phyloP scores from a whole-genome alignment of 2,113 vertebrate genomes.

The Tauraco erythrolophus region DNA sequence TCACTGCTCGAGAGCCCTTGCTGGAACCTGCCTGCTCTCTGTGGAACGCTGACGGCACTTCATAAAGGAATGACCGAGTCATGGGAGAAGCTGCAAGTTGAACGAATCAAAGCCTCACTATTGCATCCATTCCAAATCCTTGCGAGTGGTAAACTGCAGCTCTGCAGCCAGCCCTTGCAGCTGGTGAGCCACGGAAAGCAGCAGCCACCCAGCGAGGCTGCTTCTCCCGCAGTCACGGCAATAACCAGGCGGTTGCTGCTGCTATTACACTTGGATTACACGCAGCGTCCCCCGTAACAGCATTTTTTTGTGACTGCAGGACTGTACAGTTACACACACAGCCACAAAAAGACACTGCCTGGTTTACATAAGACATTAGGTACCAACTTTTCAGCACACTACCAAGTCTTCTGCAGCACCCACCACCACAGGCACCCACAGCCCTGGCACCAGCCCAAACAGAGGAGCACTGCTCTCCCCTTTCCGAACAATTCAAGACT shows the following conservation, averaged over 20 bases:
- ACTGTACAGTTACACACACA: neutral
- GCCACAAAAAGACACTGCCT: neutral
- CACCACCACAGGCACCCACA: neutral
- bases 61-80: conserved; percentile 51
- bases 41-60: conserved; percentile 52
- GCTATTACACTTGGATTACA: neutral
- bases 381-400: neutral
- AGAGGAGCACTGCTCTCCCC: neutral
- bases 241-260: neutral
- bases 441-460: neutral
- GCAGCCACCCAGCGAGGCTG: neutral
- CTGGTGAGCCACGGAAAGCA: neutral
- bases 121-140: neutral
- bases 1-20: conserved; percentile 38
- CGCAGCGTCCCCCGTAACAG: neutral
- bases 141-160: neutral
- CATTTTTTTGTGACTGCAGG: neutral
- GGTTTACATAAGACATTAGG: fast-evolving
- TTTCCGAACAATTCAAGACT: neutral
- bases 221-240: neutral
- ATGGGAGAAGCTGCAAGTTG: conserved; percentile 60
- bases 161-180: neutral
- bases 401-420: neutral
- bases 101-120: conserved; percentile 47
- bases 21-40: conserved; percentile 61